Conservation (phyloP, 2,797 vertebrate species). For the Macrochelys suwanniensis region DNA sequence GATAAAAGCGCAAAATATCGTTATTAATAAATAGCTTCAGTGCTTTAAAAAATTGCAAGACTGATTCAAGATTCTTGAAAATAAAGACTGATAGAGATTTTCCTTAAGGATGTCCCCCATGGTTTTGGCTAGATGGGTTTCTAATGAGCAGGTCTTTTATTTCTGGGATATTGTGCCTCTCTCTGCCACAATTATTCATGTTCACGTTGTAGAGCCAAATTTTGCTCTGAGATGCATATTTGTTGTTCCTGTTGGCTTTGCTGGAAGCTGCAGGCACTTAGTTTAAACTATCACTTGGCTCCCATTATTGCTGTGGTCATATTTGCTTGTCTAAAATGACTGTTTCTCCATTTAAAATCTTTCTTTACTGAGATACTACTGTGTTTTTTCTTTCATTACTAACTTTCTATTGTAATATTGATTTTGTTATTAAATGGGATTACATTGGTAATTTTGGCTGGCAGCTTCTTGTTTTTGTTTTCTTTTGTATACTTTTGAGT, state of each 20-base stretch:
- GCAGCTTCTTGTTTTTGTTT: conserved; percentile 54
- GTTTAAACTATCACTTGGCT: conserved; percentile 58
- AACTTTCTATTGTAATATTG: conserved; percentile 74
- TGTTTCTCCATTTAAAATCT: conserved; percentile 72
- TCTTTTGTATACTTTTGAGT: conserved; percentile 51
- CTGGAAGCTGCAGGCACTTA: conserved; percentile 51
- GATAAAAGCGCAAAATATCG: not conserved
- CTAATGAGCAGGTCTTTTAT: conserved; percentile 59
- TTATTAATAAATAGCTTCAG: not conserved
- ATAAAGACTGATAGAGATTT: conserved; percentile 30
- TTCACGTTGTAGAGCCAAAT: conserved; percentile 43
- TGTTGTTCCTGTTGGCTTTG: conserved; percentile 63
- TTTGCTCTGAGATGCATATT: conserved; percentile 35
- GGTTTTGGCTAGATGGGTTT: conserved; percentile 50
- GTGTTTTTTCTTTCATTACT: conserved; percentile 69
- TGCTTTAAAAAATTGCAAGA: conserved; percentile 22
- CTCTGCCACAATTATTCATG: conserved; percentile 42
- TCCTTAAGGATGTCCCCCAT: not conserved
- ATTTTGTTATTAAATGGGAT: conserved; percentile 69
- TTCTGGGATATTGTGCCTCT: conserved; percentile 45
- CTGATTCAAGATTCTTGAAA: conserved; percentile 26
- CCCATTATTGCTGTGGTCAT: conserved; percentile 58
- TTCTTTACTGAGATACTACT: conserved; percentile 69
- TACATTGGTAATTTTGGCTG: conserved; percentile 69
- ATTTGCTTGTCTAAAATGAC: conserved; percentile 66